Percentiles rank a stretch among this genome's conserved stretches.
Evolutionary conservation across 2,888 invertebrate species (phyloP).

Genomic region (Apamea sordens): DNA sequence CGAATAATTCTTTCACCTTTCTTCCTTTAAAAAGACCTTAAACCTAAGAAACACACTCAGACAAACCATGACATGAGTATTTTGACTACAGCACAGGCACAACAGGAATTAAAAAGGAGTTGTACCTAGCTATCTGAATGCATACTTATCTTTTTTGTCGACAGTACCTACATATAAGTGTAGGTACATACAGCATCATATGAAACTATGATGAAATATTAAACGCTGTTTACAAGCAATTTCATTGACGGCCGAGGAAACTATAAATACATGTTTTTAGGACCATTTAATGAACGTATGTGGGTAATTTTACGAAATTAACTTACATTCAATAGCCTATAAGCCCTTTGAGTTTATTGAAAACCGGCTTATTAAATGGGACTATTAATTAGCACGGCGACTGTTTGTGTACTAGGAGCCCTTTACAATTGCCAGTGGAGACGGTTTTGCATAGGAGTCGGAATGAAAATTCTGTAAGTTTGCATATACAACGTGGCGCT

Average conservation of each 20-base stretch:
- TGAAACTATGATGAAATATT: slow-evolving; percentile 48
- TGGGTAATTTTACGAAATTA: slow-evolving; percentile 55
- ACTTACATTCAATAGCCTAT: slow-evolving; percentile 36
- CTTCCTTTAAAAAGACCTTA: neutral
- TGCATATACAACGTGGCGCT: too few species aligned
- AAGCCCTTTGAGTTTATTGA: slow-evolving; percentile 16
- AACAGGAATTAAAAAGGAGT: too few species aligned
- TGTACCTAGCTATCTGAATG: neutral
- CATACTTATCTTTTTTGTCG: neutral
- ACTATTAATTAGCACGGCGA: slow-evolving; percentile 9
- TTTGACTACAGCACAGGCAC: neutral
- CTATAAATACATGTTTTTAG: slow-evolving; percentile 51
- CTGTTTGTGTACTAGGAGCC: slow-evolving; percentile 8
- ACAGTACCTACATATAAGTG: slow-evolving; percentile 4
- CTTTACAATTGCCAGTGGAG: neutral
- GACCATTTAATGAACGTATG: slow-evolving; percentile 24
- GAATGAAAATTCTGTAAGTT: neutral
- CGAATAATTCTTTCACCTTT: neutral
- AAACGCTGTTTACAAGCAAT: slow-evolving; percentile 43
- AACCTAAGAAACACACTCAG: neutral
- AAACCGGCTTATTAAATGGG: slow-evolving; percentile 19
- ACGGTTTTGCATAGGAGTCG: neutral
- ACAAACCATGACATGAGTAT: neutral
- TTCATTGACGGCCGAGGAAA: slow-evolving; percentile 45
- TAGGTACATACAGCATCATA: slow-evolving; percentile 15